phyloP scores from a whole-genome alignment of 1,140 invertebrate genomes.

The Lycorma delicatula region DNA sequence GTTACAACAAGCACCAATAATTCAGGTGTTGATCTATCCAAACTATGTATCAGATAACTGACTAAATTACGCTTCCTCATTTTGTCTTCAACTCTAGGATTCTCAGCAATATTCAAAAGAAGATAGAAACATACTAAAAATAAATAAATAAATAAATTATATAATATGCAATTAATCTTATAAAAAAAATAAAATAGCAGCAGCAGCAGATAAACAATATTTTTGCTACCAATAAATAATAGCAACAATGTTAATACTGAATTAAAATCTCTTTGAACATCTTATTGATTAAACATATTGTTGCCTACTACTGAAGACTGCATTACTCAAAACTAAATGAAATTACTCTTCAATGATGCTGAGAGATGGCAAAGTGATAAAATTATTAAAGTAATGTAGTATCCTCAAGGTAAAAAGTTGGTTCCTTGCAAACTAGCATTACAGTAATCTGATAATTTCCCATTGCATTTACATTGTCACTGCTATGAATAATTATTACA shows the following conservation, averaged over 20 bases:
- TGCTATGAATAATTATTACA: no score
- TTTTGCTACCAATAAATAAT: neutral
- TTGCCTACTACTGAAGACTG: no score
- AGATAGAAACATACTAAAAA: constrained; percentile 73
- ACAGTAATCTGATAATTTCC: no score
- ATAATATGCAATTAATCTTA: neutral
- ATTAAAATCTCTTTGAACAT: constrained; percentile 14
- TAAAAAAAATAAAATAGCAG: neutral
- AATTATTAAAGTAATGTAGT: no score
- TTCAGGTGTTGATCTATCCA: constrained; percentile 75
- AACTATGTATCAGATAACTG: constrained; percentile 72
- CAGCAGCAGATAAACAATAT: neutral
- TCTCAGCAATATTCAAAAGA: constrained; percentile 90
- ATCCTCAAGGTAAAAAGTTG: no score
- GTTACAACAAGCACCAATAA: constrained; percentile 85
- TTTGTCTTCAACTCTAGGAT: constrained; percentile 90
- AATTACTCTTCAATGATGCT: no score
- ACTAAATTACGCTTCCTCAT: constrained; percentile 93
- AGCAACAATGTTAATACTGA: no score
- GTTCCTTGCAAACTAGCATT: no score
- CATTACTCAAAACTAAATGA: no score
- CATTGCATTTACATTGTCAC: no score
- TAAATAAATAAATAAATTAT: constrained; percentile 21
- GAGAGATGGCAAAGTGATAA: no score
- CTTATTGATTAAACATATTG: no score